Conservation (phyloP, 2,797 vertebrate species). For the Rhabdophis nuchalis region DNA sequence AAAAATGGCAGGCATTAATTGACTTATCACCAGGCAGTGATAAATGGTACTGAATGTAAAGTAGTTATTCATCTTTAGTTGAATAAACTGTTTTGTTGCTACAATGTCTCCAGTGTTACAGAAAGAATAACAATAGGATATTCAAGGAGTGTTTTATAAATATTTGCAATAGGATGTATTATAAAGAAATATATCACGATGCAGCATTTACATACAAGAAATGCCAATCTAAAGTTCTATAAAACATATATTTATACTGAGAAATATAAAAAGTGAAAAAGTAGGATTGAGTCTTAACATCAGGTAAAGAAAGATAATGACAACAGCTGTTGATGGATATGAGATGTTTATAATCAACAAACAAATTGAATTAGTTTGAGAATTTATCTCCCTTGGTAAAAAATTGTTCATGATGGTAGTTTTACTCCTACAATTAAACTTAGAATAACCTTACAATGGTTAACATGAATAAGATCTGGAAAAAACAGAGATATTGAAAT, state of each 20-base stretch:
- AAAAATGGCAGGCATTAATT: constrained; percentile 69
- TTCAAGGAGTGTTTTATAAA: constrained; percentile 6
- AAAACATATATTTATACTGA: not conserved
- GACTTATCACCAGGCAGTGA: constrained; percentile 74
- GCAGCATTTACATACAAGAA: not conserved
- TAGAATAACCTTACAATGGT: not conserved
- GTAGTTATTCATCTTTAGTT: constrained; percentile 55
- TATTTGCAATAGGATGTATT: not conserved
- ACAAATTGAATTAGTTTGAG: not conserved
- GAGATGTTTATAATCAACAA: not conserved
- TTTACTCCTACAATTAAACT: not conserved
- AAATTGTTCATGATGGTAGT: not conserved
- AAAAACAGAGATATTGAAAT: not conserved
- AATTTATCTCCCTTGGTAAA: not conserved
- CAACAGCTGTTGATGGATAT: not conserved
- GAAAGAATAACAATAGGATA: constrained; percentile 19
- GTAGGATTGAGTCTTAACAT: not conserved
- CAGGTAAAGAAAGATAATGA: not conserved
- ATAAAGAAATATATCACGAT: not conserved
- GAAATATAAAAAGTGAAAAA: not conserved
- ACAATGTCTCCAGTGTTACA: constrained; percentile 39
- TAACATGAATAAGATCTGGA: not conserved
- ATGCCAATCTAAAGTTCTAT: not conserved
- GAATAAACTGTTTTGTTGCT: constrained; percentile 49
- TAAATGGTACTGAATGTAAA: constrained; percentile 61